Base-by-base conservation (phyloP, 2,113 vertebrate species). In the Tachysurus vachellii region DNA sequence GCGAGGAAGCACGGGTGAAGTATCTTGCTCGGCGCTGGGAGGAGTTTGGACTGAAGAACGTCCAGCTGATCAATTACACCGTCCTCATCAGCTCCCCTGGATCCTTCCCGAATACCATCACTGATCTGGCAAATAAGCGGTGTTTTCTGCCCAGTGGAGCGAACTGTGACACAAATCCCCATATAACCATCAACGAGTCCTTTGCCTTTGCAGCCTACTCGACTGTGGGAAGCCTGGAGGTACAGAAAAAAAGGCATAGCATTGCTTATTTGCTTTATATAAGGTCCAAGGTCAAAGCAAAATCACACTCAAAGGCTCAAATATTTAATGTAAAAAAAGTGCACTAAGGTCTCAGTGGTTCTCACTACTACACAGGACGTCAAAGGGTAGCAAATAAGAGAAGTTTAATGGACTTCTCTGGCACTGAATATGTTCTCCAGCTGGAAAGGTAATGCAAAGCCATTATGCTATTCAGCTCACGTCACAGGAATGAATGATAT, bases 201-300 rank as follows among this genome's bases (percentile, higher is more conserved):
- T 95, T 94, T 91, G 94, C 96, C 0, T 98, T 96, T 0, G 97
- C 97, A 23, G 97, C 97, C 89, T 99, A 98, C 90, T 99, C 98
- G 91, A 96, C 97, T 89, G 95, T 94, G 85, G 98, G 98, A 92
- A 95, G 91, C 90, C 93, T 98, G 7, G 93, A 97, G 98, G 98
- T 99, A 97, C 54, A 36, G n/a, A 83, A 42, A 80, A 21, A 50
- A 26, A 73, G 12, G 19, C 84, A 17, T 12, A 28, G 13, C 26
- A 79, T 54, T 79, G 17, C 42, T 13, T 81, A 1, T 76, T 76
- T 16, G 12, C 44, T n/a, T 53, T 23, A n/a, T 50, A 76, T n/a
- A 26, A 53, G 50, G 44, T 53, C 44, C 44, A 76, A n/a, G 73
- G 73, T 76, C 44, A 16, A n/a, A 50, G 23, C 73, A 76, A 76